A percentile compares a stretch with the other conserved stretches of the same genome.
Conservation (phyloP, 2,113 vertebrate genomes). For the Burhinus oedicnemus region DNA sequence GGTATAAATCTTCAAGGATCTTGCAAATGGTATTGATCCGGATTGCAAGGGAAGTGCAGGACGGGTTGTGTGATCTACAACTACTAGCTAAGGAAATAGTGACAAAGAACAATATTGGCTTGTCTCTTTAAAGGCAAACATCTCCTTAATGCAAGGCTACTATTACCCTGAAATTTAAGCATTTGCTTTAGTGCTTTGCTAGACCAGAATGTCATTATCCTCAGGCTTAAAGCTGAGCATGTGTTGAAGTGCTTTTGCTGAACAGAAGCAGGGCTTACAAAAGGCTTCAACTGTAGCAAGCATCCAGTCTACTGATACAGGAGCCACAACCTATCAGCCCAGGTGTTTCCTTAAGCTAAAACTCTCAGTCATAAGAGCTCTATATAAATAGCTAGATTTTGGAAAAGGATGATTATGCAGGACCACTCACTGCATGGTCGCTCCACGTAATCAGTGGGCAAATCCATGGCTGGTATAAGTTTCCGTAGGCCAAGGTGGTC, state of each 20-base stretch:
- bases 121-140: not conserved
- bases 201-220: not conserved
- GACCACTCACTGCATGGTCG: fast-evolving
- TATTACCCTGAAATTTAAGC: not conserved
- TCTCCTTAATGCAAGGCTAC: not conserved
- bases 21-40: not conserved
- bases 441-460: not conserved
- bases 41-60: not conserved
- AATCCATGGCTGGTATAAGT: not conserved
- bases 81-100: not conserved
- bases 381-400: not conserved
- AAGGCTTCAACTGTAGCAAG: not conserved
- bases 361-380: not conserved
- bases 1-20: not conserved
- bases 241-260: not conserved
- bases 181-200: not conserved
- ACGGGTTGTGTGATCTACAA: not conserved
- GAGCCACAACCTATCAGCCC: not conserved
- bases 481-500: not conserved
- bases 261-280: not conserved
- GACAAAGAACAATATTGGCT: not conserved
- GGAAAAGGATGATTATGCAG: not conserved
- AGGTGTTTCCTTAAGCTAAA: not conserved
- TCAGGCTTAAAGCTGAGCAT: not conserved
- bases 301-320: not conserved